phyloP scores from a whole-genome alignment of 2,888 invertebrate species.

The Zaprionus bogoriensis region DNA sequence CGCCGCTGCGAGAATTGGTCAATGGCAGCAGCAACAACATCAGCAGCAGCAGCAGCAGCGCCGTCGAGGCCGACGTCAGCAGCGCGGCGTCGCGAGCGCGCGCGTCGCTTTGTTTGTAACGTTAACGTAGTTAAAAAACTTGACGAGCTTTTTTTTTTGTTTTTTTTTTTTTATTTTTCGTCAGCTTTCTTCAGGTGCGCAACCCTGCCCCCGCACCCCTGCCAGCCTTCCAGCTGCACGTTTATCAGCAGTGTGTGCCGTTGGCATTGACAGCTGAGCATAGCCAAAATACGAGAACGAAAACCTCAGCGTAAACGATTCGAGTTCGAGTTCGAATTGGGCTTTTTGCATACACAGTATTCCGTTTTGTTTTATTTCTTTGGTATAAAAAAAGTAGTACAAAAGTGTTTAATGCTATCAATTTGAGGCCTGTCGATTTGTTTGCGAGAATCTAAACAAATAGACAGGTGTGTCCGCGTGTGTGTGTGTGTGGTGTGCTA shows the following conservation, averaged over 20 bases:
- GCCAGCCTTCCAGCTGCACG: background rate
- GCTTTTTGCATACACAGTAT: conserved; percentile 61
- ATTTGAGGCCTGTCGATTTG: conserved; percentile 60
- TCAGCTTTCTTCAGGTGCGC: conserved; percentile 64
- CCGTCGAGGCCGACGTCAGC: conserved; percentile 29
- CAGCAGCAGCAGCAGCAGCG: conserved; percentile 23
- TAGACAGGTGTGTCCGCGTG: conserved; percentile 58
- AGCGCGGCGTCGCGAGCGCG: conserved; percentile 11
- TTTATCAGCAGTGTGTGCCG: conserved; percentile 54
- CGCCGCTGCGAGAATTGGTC: conserved; percentile 50
- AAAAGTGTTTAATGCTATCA: conserved; percentile 63
- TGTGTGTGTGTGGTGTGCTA: conserved; percentile 1
- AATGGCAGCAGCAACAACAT: conserved; percentile 44
- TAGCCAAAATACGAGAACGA: conserved; percentile 44
- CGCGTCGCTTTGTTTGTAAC: conserved; percentile 37
- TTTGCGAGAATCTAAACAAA: conserved; percentile 66
- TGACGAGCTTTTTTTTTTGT: conserved; percentile 51
- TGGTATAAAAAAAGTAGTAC: conserved; percentile 72
- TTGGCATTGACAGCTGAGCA: conserved; percentile 61
- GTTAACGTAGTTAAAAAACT: conserved; percentile 63
- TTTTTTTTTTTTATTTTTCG: no score
- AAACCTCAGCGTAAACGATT: no score
- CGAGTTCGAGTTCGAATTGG: no score
- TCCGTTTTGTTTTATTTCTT: conserved; percentile 23
- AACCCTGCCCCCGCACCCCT: conserved; percentile 33